A percentile compares a stretch with the other conserved stretches of the same genome.
Evolutionary conservation across 2,797 vertebrate genomes (phyloP).

Genomic region (Trichosurus vulpecula): DNA sequence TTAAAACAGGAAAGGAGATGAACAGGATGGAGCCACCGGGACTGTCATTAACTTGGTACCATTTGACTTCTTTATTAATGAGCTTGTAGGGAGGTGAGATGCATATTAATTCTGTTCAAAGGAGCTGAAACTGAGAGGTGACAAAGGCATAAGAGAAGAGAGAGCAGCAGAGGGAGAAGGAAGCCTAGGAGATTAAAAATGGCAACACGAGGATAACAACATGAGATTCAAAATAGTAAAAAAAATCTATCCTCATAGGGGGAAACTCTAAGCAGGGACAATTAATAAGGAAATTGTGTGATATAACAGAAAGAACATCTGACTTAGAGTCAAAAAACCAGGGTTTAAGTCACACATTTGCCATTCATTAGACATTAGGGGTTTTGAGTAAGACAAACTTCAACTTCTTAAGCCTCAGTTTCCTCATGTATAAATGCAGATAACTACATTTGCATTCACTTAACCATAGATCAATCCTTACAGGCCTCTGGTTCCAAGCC

Average conservation of each 20-base stretch:
- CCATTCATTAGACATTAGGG: not conserved
- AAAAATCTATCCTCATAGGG: not conserved
- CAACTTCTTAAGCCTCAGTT: not conserved
- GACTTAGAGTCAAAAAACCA: not conserved
- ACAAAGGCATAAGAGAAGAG: not conserved
- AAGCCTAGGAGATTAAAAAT: conserved; percentile 5
- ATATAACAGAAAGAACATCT: not conserved
- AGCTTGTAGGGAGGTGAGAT: conserved; percentile 30
- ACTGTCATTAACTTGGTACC: conserved; percentile 43
- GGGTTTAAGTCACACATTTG: not conserved
- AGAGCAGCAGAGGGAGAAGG: not conserved
- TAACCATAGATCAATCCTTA: not conserved
- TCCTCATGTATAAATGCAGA: not conserved
- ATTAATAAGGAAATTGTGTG: not conserved
- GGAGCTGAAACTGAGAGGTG: conserved; percentile 39
- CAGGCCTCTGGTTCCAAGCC: not conserved
- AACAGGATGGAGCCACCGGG: conserved; percentile 37
- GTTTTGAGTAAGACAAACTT: not conserved
- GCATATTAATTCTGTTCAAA: conserved; percentile 35
- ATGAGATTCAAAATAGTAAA: not conserved
- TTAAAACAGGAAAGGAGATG: conserved; percentile 64
- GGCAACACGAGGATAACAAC: not conserved
- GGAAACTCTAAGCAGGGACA: not conserved
- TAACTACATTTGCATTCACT: not conserved
- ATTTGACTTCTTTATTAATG: conserved; percentile 72